Conservation (phyloP, 2,113 vertebrate genomes). For the Calyptommatus sinebrachiatus region DNA sequence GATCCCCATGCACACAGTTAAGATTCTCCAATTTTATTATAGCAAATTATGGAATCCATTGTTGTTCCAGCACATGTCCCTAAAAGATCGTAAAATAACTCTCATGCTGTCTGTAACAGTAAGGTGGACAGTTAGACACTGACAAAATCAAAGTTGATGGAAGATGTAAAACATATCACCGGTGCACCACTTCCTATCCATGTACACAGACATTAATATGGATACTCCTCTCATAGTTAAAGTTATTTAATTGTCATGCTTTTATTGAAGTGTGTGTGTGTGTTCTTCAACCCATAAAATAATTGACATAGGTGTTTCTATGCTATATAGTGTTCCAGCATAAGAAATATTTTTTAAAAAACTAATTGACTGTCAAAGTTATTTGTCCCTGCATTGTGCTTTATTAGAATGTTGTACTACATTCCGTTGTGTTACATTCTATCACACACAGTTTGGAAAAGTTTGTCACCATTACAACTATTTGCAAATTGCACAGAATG, state of each 20-base stretch:
- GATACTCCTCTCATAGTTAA: conserved; percentile 1
- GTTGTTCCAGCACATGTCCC: too few relatives aligned
- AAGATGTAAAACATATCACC: background rate
- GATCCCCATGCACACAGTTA: too few relatives aligned
- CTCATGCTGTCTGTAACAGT: background rate
- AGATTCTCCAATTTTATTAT: too few relatives aligned
- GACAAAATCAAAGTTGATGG: background rate
- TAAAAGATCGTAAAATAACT: background rate
- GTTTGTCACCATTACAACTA: background rate
- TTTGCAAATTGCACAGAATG: conserved; percentile 44
- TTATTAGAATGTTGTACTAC: conserved; percentile 35
- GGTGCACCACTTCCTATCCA: background rate
- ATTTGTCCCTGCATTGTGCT: background rate
- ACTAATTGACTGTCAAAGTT: background rate
- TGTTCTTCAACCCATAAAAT: background rate
- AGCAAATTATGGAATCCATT: too few relatives aligned
- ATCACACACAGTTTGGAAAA: conserved; percentile 27
- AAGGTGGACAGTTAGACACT: background rate
- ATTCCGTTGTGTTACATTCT: too few relatives aligned
- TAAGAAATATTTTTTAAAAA: background rate
- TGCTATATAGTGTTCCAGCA: background rate
- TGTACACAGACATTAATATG: too few relatives aligned
- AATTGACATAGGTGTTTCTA: background rate
- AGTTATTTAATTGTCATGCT: conserved; percentile 7
- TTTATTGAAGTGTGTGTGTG: background rate